Evolutionary conservation across 2,797 vertebrate genomes (phyloP).

Genomic region (Neostethus bicornis): DNA sequence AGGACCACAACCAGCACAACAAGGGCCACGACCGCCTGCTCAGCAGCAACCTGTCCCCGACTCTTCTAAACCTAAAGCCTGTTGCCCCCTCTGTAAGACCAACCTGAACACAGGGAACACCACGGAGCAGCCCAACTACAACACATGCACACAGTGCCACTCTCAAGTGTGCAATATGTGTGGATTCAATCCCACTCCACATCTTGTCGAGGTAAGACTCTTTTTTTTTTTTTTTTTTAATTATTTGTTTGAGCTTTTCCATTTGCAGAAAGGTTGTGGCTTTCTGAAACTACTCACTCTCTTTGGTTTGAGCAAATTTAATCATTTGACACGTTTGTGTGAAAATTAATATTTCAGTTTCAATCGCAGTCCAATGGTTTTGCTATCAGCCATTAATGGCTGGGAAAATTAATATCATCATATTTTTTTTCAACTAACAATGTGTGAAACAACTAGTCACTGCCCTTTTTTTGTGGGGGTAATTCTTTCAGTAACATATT

Average conservation of each 20-base stretch:
- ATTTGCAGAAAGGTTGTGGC: conserved; percentile 1
- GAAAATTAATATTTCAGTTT: conserved; percentile 51
- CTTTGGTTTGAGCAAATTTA: conserved; percentile 13
- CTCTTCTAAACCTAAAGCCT: conserved; percentile 85
- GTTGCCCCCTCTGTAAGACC: conserved; percentile 95
- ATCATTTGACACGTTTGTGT: conserved; percentile 48
- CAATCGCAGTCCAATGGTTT: conserved; percentile 26
- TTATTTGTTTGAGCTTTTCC: conserved; percentile 11
- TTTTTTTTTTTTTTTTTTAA: too few species aligned
- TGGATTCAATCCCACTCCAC: conserved; percentile 98
- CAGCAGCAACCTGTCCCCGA: conserved; percentile 61
- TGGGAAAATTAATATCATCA: conserved; percentile 7
- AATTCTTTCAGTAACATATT: neutral
- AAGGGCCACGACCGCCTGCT: conserved; percentile 58
- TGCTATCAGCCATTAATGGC: conserved; percentile 32
- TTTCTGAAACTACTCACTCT: conserved; percentile 1
- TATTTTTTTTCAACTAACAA: conserved; percentile 13
- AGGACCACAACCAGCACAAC: conserved; percentile 65
- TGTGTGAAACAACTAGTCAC: conserved; percentile 30
- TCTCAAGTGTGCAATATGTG: conserved; percentile 97
- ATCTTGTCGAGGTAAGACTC: conserved; percentile 93
- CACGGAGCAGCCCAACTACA: conserved; percentile 90
- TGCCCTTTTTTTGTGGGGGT: neutral
- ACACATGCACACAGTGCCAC: conserved; percentile 93
- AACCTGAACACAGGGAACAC: conserved; percentile 88